Conservation (phyloP, 1,140 invertebrate species). For the Ceratina calcarata region DNA sequence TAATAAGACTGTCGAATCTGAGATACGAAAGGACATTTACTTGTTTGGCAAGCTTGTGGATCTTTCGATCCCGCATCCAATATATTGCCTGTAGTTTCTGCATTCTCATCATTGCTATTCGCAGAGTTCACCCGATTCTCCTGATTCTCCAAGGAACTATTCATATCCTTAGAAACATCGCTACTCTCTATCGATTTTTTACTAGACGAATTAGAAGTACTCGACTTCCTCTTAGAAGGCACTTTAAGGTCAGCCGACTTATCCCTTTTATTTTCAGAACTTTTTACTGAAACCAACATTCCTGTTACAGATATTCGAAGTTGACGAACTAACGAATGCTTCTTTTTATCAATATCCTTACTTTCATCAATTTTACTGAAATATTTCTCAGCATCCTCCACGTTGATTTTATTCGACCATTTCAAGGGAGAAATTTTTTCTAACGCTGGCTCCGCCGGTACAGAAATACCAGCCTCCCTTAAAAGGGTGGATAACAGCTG, state of each 20-base stretch:
- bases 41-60: conserved; percentile 30
- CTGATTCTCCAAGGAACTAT: conserved; percentile 73
- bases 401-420: conserved; percentile 80
- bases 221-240: conserved; percentile 69
- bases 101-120: conserved; percentile 63
- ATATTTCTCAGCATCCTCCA: conserved; percentile 72
- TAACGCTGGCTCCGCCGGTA: conserved; percentile 77
- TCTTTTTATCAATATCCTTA: conserved; percentile 34
- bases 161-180: conserved; percentile 51
- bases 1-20: background rate
- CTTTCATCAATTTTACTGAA: conserved; percentile 68
- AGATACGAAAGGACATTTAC: conserved; percentile 5
- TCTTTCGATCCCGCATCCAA: conserved; percentile 49
- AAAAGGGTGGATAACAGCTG: conserved; percentile 75
- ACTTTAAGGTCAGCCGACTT: conserved; percentile 65
- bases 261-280: conserved; percentile 64
- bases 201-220: conserved; percentile 43
- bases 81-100: conserved; percentile 35
- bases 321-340: background rate
- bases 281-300: conserved; percentile 57
- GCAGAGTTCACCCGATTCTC: conserved; percentile 75
- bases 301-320: background rate
- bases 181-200: conserved; percentile 64
- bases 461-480: conserved; percentile 77
- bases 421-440: conserved; percentile 79